phyloP scores from a whole-genome alignment of 2,113 vertebrate genomes.

The Pogonocichla stellata region DNA sequence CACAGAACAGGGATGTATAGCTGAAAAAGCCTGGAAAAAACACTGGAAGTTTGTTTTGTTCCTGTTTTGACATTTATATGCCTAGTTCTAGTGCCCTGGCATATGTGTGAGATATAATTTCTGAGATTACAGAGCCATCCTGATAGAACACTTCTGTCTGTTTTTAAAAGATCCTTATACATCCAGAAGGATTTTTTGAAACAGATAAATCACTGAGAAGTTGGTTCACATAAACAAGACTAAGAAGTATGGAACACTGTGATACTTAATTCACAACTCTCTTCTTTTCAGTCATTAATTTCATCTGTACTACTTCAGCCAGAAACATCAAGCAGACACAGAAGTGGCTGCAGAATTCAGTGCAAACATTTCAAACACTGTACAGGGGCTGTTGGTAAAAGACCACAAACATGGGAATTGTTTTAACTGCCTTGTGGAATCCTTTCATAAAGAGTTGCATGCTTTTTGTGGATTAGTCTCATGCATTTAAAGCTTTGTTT shows the following conservation, averaged over 20 bases:
- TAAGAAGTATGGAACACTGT: background rate
- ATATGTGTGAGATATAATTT: background rate
- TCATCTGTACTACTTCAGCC: background rate
- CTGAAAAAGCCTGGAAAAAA: background rate
- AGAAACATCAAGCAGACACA: accelerated
- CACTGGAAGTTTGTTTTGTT: background rate
- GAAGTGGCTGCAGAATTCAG: background rate
- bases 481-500: background rate
- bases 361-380: background rate
- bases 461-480: background rate
- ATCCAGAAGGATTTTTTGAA: background rate
- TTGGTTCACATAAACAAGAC: background rate
- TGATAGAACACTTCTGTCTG: background rate
- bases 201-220: background rate
- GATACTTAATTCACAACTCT: background rate
- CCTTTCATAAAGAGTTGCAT: background rate
- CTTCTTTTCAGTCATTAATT: background rate
- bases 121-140: background rate
- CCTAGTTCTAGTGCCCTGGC: background rate
- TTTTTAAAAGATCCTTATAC: background rate
- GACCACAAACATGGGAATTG: background rate
- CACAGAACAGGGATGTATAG: background rate
- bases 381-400: background rate
- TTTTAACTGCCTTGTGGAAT: background rate
- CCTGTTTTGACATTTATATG: background rate